Evolutionary conservation across 2,888 invertebrate species (phyloP).

Genomic region (Drosophila ezoana): DNA sequence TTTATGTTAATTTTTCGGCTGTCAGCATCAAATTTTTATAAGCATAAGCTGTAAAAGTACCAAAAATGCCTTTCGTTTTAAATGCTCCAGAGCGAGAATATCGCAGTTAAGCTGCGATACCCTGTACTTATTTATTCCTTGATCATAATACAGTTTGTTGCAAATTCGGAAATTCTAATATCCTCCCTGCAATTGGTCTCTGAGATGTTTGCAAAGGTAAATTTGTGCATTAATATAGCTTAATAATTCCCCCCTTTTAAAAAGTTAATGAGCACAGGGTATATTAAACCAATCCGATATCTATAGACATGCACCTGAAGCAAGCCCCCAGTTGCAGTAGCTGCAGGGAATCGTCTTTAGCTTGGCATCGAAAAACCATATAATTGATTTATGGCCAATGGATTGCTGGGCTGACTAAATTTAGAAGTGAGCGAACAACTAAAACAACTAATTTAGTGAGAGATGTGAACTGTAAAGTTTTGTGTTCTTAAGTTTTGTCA

Average conservation of each 20-base stretch:
- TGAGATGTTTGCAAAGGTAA: too few species aligned
- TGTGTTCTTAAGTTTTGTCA: constrained; percentile 83
- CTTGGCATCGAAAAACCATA: constrained; percentile 59
- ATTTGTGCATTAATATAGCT: too few species aligned
- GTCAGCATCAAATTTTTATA: constrained; percentile 57
- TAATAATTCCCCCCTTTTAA: background rate
- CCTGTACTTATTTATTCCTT: background rate
- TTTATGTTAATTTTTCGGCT: constrained; percentile 63
- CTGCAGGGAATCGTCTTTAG: constrained; percentile 32
- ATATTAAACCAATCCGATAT: constrained; percentile 7
- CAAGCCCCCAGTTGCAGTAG: constrained; percentile 17
- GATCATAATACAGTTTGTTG: too few species aligned
- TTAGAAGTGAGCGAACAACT: constrained; percentile 58
- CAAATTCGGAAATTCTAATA: too few species aligned
- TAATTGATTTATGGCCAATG: constrained; percentile 82
- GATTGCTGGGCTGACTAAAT: constrained; percentile 71
- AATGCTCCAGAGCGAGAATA: constrained; percentile 8
- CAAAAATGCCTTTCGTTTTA: constrained; percentile 44
- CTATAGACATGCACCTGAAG: constrained; percentile 49
- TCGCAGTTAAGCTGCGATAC: background rate
- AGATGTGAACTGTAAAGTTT: constrained; percentile 48
- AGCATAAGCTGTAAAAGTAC: constrained; percentile 53
- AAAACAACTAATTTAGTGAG: constrained; percentile 77
- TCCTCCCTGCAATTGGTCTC: too few species aligned
- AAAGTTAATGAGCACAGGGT: constrained; percentile 9